Percentiles rank a stretch among this genome's conserved stretches.
phyloP scores from a whole-genome alignment of 35 echinoderm and acorn worm species.

The Apostichopus japonicus region DNA sequence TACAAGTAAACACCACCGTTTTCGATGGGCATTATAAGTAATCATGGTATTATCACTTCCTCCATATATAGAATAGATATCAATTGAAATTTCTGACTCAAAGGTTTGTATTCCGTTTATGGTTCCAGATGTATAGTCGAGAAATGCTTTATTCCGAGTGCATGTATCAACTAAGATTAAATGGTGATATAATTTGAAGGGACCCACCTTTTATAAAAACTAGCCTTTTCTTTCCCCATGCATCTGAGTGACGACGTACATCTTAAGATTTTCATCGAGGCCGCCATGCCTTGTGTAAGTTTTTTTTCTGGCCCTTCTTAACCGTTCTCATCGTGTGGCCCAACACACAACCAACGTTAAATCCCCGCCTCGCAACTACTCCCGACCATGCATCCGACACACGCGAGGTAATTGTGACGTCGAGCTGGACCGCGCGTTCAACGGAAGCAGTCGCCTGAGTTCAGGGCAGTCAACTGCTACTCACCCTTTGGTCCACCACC shows the following conservation, averaged over 20 bases:
- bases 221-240: neutral
- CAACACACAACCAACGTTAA: neutral
- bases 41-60: too few relatives aligned
- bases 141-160: neutral
- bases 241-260: neutral
- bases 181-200: neutral
- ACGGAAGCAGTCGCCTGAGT: neutral
- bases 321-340: neutral
- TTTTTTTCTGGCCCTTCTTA: slow-evolving; percentile 1
- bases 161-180: too few relatives aligned
- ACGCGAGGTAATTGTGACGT: neutral
- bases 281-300: neutral
- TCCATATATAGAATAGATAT: too few relatives aligned
- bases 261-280: neutral
- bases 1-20: too few relatives aligned
- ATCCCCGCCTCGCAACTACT: neutral
- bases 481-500: neutral
- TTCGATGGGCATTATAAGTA: too few relatives aligned
- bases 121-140: neutral
- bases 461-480: neutral
- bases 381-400: neutral
- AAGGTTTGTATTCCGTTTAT: neutral
- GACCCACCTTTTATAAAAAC: slow-evolving; percentile 7
- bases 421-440: neutral
- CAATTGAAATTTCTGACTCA: neutral